Evolutionary conservation across 2,888 invertebrate species (phyloP), one percentile per base, ranked within the genome.

Genomic region (Chironomus riparius): DNA sequence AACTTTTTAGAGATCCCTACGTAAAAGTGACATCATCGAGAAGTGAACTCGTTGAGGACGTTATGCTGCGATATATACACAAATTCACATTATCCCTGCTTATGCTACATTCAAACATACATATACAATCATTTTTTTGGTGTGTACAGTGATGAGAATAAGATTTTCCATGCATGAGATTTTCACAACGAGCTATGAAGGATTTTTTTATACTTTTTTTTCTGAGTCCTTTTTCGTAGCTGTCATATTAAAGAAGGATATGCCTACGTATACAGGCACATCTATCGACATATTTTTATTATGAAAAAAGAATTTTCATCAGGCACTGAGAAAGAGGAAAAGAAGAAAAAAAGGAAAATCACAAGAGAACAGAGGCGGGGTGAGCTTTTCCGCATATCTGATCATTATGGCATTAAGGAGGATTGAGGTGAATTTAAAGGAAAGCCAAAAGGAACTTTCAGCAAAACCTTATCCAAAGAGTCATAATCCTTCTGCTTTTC

Each of bases 341-440:
- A 70, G 18, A 18, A n/a, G 2, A 70, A 21, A 70, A 38, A 47
- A 28, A 70, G 22, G 38, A 68, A 22, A 18, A 50, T 70, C 56
- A 70, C 70, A 24, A 13, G 47, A 70, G 50, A 21, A 50, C 12
- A 22, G 24, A 24, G 22, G 10, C 18, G 22, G 50, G 50, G 21
- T 56, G 24, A 62, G 62, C 61, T 62, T 62, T 72, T 72, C 72
- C 72, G 61, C 62, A 72, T 62, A n/a, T 50, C 28, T 62, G 72
- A 72, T 72, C 61, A 72, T 62, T 72, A 61, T 18, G 62, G 62
- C 22, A 62, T 62, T 62, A 62, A 22, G 18, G 62, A 62, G 62
- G 62, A 22, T 24, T 61, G 61, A 72, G 72, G 22, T 70, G 70
- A 70, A 47, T 70, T 47, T 70, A 38, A 70, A 48, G 50, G 15